Conservation (phyloP, 2,113 vertebrate species). For the Pholis gunnellus region DNA sequence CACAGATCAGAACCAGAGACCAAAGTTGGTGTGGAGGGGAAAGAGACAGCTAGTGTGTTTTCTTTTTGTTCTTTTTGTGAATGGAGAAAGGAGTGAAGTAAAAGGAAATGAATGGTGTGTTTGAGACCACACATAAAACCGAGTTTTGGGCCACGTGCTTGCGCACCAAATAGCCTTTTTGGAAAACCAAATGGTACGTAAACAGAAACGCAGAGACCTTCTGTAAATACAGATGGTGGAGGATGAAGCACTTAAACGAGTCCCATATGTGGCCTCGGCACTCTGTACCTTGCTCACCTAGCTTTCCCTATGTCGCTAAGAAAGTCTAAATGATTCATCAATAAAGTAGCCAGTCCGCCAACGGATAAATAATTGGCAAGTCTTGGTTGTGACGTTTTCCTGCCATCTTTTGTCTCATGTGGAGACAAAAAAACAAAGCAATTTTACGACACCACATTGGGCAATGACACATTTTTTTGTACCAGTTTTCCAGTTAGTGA, state of each 20-base stretch:
- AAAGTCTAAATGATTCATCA: not conserved
- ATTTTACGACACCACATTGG: not conserved
- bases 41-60: slow-evolving; percentile 23
- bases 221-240: slow-evolving; percentile 34
- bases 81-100: slow-evolving; percentile 22
- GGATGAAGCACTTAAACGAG: slow-evolving; percentile 38
- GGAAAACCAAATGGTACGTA: slow-evolving; percentile 70
- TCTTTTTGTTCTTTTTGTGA: slow-evolving; percentile 27
- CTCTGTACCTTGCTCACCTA: not conserved
- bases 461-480: not conserved
- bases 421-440: too few relatives aligned
- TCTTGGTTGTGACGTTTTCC: not conserved
- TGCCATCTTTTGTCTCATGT: not conserved
- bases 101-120: slow-evolving; percentile 52
- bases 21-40: slow-evolving; percentile 73
- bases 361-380: not conserved
- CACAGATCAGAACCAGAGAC: slow-evolving; percentile 78
- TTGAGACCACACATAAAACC: slow-evolving; percentile 72
- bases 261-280: slow-evolving; percentile 29
- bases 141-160: slow-evolving; percentile 42
- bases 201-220: not conserved
- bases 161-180: slow-evolving; percentile 47
- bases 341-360: too few relatives aligned
- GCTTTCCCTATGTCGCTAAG: not conserved
- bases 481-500: not conserved